Percentiles rank a stretch among this genome's conserved stretches.
Evolutionary conservation across 2,797 vertebrate species (phyloP).

Genomic region (Oreochromis mossambicus): DNA sequence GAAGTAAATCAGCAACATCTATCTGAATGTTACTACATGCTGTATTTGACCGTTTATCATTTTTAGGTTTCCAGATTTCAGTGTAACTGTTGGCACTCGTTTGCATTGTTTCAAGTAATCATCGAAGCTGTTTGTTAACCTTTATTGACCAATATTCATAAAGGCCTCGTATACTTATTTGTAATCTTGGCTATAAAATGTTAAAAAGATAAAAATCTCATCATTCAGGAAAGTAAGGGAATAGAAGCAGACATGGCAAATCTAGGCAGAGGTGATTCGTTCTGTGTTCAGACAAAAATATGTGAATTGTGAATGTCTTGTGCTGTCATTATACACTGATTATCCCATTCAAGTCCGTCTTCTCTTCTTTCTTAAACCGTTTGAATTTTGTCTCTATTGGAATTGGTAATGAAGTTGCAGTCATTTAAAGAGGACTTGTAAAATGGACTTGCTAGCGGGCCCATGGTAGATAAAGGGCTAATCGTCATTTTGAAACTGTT

Average conservation of each 20-base stretch:
- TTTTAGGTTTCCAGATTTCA: background rate
- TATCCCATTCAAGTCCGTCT: accelerated
- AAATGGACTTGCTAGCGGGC: background rate
- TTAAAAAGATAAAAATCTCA: background rate
- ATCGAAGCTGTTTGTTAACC: background rate
- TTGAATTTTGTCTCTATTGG: background rate
- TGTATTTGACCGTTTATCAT: background rate
- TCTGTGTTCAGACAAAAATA: background rate
- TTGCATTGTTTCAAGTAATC: background rate
- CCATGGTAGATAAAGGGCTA: accelerated
- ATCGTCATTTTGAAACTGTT: background rate
- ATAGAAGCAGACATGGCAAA: background rate
- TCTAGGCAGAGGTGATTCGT: background rate
- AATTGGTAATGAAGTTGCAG: background rate
- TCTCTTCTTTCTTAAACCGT: background rate
- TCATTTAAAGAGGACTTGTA: background rate
- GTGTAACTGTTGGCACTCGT: accelerated
- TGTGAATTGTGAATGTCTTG: background rate
- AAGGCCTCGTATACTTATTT: background rate
- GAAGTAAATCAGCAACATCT: no score
- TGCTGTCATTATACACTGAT: background rate
- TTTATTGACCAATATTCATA: background rate
- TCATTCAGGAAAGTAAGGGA: accelerated
- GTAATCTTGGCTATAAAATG: background rate
- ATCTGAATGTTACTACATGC: background rate